Evolutionary conservation across 2,888 invertebrate species (phyloP), one percentile per base, ranked within the genome.

Genomic region (Melanotus villosus): DNA sequence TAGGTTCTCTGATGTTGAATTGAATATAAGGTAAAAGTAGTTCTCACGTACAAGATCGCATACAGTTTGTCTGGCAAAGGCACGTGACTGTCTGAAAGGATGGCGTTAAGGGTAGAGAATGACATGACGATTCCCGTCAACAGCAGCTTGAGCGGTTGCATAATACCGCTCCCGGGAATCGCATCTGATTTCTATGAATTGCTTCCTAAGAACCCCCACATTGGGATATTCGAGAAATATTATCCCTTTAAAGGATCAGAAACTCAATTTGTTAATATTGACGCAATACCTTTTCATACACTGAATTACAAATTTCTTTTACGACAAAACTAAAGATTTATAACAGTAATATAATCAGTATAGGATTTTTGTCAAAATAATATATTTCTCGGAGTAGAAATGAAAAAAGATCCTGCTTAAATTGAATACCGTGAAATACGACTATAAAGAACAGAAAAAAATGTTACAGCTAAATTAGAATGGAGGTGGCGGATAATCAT

Each of bases 131-230:
- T 76, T 72, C 59, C 71, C 72, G 77, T 76, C 74, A 73, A 73
- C 75, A 73, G 69, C 72, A 73, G 73, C 72, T 74, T 72, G 71
- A 73, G 73, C 68, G 69, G 60, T 60, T 69, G 64, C 71, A 76
- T 76, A 74, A 74, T 64, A 74, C 68, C 64, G 62, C 54, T 70
- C 47, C 19, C 50, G 59, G 66, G 70, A 72, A 74, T 76, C 73
- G 68, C 78, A 77, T 79, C 74, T 77, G 80, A 77, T 79, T 80
- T 80, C 78, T 79, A 77, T 77, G 77, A 78, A 77, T 75, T 76
- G 76, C 74, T 23, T 47, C 16, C 76, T 76, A 74, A 72, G 65
- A 64, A 58, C n/a, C 16, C 38, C 5, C 36, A 32, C 16, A 56
- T 12, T 18, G 14, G 41, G 38, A 52, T 52, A 54, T 63, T 54